These are phyloP conservation scores for Camelus dromedarius DNA, from an alignment of 2,113 vertebrate species.

Conservation along the genomic window DNA sequence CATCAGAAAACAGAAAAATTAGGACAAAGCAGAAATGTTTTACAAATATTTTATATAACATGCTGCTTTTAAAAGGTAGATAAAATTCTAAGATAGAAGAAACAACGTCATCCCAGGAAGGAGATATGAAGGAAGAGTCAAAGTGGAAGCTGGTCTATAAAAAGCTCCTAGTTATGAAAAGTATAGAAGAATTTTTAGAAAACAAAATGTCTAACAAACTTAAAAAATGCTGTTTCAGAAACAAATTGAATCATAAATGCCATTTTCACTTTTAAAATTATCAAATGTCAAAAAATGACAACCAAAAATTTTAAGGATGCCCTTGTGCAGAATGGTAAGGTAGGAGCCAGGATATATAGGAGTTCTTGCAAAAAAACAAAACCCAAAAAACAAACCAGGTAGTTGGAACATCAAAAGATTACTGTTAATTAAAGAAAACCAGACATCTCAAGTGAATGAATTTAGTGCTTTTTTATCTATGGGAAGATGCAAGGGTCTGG, in stretches of 20 bases:
- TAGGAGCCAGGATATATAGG: too few species aligned
- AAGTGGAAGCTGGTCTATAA: not conserved
- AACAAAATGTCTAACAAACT: not conserved
- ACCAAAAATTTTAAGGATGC: not conserved
- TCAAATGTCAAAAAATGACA: not conserved
- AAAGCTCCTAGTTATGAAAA: not conserved
- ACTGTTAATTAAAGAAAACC: too few species aligned
- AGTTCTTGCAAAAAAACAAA: too few species aligned
- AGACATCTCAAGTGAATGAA: too few species aligned
- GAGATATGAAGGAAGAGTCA: not conserved
- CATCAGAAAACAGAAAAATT: constrained; percentile 41
- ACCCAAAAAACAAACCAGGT: too few species aligned
- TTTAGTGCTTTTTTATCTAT: too few species aligned
- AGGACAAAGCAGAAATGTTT: not conserved
- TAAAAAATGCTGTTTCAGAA: not conserved
- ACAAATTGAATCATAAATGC: not conserved
- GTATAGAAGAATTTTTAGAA: not conserved
- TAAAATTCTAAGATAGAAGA: constrained; percentile 7
- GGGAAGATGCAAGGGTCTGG: too few species aligned
- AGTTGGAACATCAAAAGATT: too few species aligned
- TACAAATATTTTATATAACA: not conserved
- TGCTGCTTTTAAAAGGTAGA: constrained; percentile 29
- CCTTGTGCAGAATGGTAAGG: not conserved
- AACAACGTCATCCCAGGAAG: not conserved
- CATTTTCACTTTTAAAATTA: not conserved